Percentiles rank a stretch among this genome's conserved stretches.
phyloP scores from a whole-genome alignment of 2,888 invertebrate genomes.

The Ellobium chinense region DNA sequence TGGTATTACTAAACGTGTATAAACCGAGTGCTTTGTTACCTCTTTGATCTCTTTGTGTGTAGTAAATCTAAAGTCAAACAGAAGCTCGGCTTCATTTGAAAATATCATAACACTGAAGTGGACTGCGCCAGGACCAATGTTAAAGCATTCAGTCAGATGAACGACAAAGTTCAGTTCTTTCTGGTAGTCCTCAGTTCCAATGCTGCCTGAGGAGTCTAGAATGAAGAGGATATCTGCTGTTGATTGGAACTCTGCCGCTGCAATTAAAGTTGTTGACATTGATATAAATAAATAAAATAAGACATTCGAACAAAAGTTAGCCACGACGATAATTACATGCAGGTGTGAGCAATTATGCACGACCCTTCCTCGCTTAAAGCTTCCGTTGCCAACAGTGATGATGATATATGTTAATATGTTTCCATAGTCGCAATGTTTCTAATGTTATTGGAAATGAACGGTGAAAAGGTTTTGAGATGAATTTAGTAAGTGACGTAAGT shows the following conservation, averaged over 20 bases:
- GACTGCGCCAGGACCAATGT: conserved; percentile 4
- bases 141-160: neutral
- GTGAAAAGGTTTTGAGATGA: no score
- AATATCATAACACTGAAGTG: conserved; percentile 6
- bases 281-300: neutral
- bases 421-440: no score
- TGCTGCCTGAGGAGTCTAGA: conserved; percentile 11
- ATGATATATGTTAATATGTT: no score
- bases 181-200: neutral
- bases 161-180: conserved; percentile 1
- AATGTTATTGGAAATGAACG: no score
- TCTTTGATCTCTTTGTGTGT: neutral
- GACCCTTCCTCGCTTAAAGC: no score
- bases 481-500: no score
- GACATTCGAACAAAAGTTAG: neutral
- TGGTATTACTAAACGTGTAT: no score
- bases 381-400: no score
- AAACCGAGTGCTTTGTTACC: no score
- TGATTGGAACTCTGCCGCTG: neutral
- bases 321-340: no score
- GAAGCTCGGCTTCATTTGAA: neutral
- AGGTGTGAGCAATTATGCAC: no score
- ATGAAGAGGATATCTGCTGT: conserved; percentile 19
- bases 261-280: neutral
- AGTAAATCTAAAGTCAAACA: neutral